Evolutionary conservation across 2,113 vertebrate species (phyloP).

Genomic region (Alces alces): DNA sequence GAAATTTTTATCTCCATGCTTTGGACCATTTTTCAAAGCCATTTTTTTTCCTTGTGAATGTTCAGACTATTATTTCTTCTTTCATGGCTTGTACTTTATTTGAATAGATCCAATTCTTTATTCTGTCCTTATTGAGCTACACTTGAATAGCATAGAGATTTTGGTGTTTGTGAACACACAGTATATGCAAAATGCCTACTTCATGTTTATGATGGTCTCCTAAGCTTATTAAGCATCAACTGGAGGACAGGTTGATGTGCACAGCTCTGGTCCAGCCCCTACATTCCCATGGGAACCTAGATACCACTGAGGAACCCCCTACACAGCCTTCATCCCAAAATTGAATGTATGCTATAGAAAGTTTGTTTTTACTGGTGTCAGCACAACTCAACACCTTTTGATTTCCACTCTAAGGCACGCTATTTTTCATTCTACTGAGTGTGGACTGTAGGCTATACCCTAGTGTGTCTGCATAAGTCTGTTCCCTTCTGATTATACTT

Average conservation of each 20-base stretch:
- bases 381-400: neutral
- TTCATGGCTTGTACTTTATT: neutral
- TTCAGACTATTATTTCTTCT: neutral
- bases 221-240: neutral
- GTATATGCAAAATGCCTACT: rapidly evolving
- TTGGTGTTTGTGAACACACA: neutral
- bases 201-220: neutral
- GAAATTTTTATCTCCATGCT: neutral
- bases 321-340: neutral
- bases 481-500: neutral
- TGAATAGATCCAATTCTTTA: neutral
- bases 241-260: neutral
- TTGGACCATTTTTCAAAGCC: neutral
- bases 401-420: neutral
- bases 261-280: neutral
- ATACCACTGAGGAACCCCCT: neutral
- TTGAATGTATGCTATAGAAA: neutral
- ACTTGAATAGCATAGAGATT: neutral
- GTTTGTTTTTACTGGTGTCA: neutral
- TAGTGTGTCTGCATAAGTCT: neutral
- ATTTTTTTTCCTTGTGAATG: neutral
- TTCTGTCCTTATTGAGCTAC: neutral
- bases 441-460: neutral
- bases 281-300: neutral
- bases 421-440: neutral